Percentiles rank a stretch among this genome's conserved stretches.
These are phyloP conservation scores for Leptoteleia sp. DNA, from an alignment of 1,140 invertebrate species.

Conservation along the genomic window DNA sequence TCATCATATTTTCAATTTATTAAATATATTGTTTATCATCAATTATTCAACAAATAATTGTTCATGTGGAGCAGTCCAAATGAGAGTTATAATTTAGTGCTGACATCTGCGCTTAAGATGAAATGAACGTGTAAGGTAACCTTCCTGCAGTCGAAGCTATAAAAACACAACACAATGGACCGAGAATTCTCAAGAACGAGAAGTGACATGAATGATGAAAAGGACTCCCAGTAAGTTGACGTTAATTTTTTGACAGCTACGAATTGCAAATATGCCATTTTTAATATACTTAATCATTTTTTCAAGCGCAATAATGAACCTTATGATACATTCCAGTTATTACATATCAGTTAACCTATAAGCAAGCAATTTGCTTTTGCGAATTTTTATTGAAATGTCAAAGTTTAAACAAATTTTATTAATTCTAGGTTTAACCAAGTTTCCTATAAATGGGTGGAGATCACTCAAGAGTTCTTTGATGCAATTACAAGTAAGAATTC, in stretches of 20 bases:
- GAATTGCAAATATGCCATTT: not conserved
- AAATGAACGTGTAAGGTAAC: slow-evolving; percentile 14
- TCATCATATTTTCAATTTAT: no score
- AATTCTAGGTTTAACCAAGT: slow-evolving; percentile 76
- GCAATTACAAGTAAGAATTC: slow-evolving; percentile 85
- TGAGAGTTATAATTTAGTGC: slow-evolving; percentile 26
- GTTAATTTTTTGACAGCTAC: slow-evolving; percentile 12
- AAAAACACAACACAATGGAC: slow-evolving; percentile 68
- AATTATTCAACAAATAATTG: no score
- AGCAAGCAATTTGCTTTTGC: not conserved
- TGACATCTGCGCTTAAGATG: slow-evolving; percentile 42
- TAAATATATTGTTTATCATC: no score
- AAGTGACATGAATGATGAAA: slow-evolving; percentile 76
- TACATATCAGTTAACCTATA: slow-evolving; percentile 41
- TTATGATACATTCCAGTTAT: no score
- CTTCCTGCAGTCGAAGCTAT: slow-evolving; percentile 26
- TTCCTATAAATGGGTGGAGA: slow-evolving; percentile 88
- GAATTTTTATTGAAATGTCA: not conserved
- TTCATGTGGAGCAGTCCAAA: no score
- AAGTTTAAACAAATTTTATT: slow-evolving; percentile 25
- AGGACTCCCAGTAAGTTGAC: slow-evolving; percentile 75
- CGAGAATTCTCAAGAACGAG: slow-evolving; percentile 37
- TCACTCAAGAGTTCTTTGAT: slow-evolving; percentile 88
- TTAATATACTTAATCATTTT: not conserved
- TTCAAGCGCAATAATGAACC: slow-evolving; percentile 1